Conservation (phyloP, 2,888 invertebrate species). For the Ophraella communa region DNA sequence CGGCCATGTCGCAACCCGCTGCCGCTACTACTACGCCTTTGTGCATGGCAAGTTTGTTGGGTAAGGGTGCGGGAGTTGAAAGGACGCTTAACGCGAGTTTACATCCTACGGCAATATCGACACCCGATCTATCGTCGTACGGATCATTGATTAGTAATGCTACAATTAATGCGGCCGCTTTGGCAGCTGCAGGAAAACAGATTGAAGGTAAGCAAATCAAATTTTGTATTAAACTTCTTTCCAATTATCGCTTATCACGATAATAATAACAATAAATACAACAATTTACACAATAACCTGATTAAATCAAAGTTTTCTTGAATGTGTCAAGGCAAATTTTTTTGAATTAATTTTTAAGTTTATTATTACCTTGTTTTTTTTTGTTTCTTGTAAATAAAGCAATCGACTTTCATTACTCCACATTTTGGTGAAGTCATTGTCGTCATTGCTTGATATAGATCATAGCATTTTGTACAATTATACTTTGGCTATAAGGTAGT, state of each 20-base stretch:
- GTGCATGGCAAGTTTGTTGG: conserved; percentile 63
- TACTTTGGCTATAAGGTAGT: too few relatives aligned
- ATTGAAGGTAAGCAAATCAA: conserved; percentile 74
- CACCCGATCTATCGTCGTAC: conserved; percentile 68
- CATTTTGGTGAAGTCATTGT: too few relatives aligned
- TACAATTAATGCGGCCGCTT: conserved; percentile 76
- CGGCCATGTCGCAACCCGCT: conserved; percentile 76
- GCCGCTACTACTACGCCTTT: conserved; percentile 61
- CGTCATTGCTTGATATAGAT: too few relatives aligned
- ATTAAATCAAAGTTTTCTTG: too few relatives aligned
- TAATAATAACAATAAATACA: too few relatives aligned
- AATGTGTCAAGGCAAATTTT: too few relatives aligned
- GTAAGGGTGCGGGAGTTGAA: conserved; percentile 55
- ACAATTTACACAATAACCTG: too few relatives aligned
- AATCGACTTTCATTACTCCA: too few relatives aligned
- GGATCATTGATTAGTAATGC: conserved; percentile 72
- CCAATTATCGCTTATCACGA: not conserved
- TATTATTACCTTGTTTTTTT: too few relatives aligned
- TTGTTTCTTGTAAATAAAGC: too few relatives aligned
- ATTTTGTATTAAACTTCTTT: not conserved
- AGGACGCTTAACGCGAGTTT: conserved; percentile 55
- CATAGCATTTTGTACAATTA: too few relatives aligned
- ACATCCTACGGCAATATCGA: conserved; percentile 63
- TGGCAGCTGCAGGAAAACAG: conserved; percentile 80
- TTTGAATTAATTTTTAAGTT: too few relatives aligned